Conservation (phyloP, 1,140 invertebrate genomes). For the Eufriesea mexicana region DNA sequence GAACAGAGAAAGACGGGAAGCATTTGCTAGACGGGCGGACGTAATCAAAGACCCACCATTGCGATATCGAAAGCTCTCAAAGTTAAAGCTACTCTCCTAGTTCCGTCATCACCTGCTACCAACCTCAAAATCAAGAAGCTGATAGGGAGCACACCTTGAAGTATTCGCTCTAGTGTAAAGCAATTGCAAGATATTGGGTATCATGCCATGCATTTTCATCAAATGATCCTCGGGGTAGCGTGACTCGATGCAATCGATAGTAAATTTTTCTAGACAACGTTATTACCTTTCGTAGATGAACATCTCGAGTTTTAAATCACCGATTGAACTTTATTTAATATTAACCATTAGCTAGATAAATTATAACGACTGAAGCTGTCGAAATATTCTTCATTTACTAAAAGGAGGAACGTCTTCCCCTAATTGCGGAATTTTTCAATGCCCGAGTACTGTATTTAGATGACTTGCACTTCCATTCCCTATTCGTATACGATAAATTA, state of each 20-base stretch:
- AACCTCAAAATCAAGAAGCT: constrained; percentile 50
- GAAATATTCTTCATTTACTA: neutral
- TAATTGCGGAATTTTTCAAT: neutral
- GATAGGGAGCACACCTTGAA: constrained; percentile 13
- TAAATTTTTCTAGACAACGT: too few relatives aligned
- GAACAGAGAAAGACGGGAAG: constrained; percentile 27
- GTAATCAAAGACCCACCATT: constrained; percentile 52
- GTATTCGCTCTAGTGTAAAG: neutral
- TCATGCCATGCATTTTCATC: neutral
- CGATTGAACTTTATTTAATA: too few relatives aligned
- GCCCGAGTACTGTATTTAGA: too few relatives aligned
- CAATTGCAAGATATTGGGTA: neutral
- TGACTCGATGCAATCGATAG: neutral
- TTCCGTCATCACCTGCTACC: constrained; percentile 8
- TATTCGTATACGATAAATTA: neutral
- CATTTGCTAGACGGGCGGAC: constrained; percentile 30
- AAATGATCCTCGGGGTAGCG: too few relatives aligned
- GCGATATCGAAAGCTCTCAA: constrained; percentile 43
- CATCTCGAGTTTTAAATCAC: too few relatives aligned
- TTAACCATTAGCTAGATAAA: neutral
- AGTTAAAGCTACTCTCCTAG: constrained; percentile 40
- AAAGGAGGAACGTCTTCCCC: neutral
- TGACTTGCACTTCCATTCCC: neutral
- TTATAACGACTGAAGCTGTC: neutral
- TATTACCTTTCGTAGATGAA: too few relatives aligned